Percentiles rank a stretch among this genome's conserved stretches.
Conservation (phyloP, 2,113 vertebrate species). For the Morone saxatilis region DNA sequence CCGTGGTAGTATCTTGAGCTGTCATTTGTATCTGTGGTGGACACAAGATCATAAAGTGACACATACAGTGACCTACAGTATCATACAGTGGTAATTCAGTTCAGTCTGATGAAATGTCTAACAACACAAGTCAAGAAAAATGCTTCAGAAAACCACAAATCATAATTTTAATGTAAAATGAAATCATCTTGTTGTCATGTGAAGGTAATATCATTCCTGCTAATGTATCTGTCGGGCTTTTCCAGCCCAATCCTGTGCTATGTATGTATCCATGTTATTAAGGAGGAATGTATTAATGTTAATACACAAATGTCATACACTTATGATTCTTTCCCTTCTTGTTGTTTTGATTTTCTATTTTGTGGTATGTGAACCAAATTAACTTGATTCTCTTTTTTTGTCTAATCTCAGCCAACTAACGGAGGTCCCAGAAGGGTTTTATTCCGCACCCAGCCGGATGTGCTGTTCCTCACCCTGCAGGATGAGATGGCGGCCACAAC, state of each 20-base stretch:
- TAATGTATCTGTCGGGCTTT: too few species aligned
- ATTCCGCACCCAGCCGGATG: conserved; percentile 83
- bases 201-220: too few species aligned
- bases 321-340: not conserved
- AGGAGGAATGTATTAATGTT: not conserved
- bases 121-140: too few species aligned
- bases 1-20: too few species aligned
- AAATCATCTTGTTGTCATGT: too few species aligned
- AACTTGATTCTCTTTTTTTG: not conserved
- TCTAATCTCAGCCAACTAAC: conserved; percentile 57
- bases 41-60: not conserved
- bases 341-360: not conserved
- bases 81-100: not conserved
- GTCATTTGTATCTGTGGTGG: too few species aligned
- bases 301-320: too few species aligned
- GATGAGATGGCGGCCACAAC: conserved; percentile 43
- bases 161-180: too few species aligned
- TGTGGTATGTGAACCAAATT: not conserved
- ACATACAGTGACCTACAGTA: not conserved
- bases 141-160: too few species aligned
- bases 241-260: too few species aligned
- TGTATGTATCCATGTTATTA: not conserved
- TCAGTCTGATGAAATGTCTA: too few species aligned
- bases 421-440: conserved; percentile 79
- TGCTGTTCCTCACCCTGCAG: conserved; percentile 76